Evolutionary conservation across 2,113 vertebrate species (phyloP), one percentile per base, ranked within the genome.

Genomic region (Cepphus grylle): DNA sequence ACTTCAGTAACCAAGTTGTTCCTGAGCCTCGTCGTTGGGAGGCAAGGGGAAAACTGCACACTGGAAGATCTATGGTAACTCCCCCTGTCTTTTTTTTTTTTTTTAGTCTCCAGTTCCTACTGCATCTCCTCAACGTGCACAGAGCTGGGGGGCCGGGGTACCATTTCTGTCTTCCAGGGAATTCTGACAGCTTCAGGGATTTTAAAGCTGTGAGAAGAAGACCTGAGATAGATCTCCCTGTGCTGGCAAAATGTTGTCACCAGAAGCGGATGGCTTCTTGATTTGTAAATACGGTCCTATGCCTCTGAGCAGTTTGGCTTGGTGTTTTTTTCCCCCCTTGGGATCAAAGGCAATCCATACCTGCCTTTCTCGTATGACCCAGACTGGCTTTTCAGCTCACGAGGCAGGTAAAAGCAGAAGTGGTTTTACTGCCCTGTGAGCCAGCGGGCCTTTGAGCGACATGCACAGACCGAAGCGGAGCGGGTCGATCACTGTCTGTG

Each of bases 381-480:
- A 21, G 2, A 1, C 6, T 34, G 59, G 19, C 77, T 78, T 15
- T 45, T 74, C 42, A 16, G 32, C 50, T 14, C 29, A 3, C 1
- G 11, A 59, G 26, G 20, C 42, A 59, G 77, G 32, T 47, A 1
- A n/a, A 49, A 34, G 30, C 3, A 50, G 74, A 18, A 18, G 30
- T 12, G 55, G 12, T 38, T 78, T 86, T 2, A 2, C 15, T 71
- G 63, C 45, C 29, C 29, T 26, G 23, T 12, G 70, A 38, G 36
- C 47, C 40, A 14, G 16, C 4, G 19, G 40, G 63, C 27, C 71
- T 29, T 8, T 34, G 66, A 77, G 74, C 1, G 27, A 11, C 0
- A 0, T 1, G 38, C 30, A 3, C 29, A 13, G 36, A 6, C 34
- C 0, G 0, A 1, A 13, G 21, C 26, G 27, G 43, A 13, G 56